Conservation (phyloP, 2,797 vertebrate genomes). For the Simalia tracyae region DNA sequence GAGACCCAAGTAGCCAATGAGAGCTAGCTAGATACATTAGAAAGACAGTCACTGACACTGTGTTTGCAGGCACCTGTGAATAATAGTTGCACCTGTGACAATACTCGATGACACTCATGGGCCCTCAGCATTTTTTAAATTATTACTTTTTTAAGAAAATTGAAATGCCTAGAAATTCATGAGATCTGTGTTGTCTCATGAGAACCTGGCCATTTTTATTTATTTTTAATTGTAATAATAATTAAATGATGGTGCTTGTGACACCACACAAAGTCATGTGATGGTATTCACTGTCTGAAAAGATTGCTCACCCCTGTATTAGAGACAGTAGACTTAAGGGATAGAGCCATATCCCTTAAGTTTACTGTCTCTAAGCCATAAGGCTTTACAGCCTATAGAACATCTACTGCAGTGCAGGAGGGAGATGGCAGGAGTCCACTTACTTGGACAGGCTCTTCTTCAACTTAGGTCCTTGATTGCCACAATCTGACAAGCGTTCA, state of each 20-base stretch:
- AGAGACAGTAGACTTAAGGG: not conserved
- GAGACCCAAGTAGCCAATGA: not conserved
- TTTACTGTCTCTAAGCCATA: too few relatives aligned
- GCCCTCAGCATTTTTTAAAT: not conserved
- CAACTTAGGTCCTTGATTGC: slow-evolving; percentile 84
- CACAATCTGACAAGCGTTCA: slow-evolving; percentile 78
- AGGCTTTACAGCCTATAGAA: not conserved
- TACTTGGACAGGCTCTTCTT: slow-evolving; percentile 92
- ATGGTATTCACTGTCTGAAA: not conserved
- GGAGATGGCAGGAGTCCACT: slow-evolving; percentile 61
- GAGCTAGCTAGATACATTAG: not conserved
- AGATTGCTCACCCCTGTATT: not conserved
- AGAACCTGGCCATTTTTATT: not conserved
- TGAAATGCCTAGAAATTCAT: not conserved
- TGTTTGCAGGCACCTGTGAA: not conserved
- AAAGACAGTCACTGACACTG: not conserved
- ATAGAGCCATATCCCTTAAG: not conserved
- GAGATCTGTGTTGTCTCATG: not conserved
- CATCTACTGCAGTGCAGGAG: not conserved
- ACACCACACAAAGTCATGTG: not conserved
- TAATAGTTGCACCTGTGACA: not conserved
- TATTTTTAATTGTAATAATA: not conserved
- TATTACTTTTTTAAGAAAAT: not conserved
- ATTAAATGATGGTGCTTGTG: not conserved
- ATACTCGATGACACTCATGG: not conserved